These are phyloP conservation scores for Notospermus geniculatus DNA, from an alignment of 1,140 invertebrate species.

Conservation along the genomic window DNA sequence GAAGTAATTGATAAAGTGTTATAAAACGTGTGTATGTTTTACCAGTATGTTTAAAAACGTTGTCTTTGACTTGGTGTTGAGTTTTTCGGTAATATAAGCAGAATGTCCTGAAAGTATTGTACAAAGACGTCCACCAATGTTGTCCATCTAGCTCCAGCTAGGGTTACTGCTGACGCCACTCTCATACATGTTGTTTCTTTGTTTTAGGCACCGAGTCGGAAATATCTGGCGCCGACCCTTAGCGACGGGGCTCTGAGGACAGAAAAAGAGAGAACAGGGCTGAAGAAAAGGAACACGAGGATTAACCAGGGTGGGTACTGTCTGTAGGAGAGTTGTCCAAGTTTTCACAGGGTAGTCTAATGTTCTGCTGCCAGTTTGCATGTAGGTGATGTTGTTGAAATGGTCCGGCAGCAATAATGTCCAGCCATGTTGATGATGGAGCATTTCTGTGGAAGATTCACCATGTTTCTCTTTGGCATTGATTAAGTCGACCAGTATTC, in stretches of 20 bases:
- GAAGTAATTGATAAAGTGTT: too few species aligned
- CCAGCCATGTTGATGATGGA: constrained; percentile 15
- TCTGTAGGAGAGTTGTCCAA: too few species aligned
- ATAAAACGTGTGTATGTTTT: too few species aligned
- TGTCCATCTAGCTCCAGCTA: too few species aligned
- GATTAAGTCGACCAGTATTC: constrained; percentile 10
- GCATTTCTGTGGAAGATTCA: constrained; percentile 26
- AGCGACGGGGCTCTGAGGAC: constrained; percentile 77
- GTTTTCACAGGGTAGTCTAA: constrained; percentile 56
- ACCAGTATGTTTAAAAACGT: too few species aligned
- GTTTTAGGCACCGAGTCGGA: constrained; percentile 62
- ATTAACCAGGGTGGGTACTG: constrained; percentile 33
- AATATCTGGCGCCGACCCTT: constrained; percentile 82
- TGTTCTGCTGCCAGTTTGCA: too few species aligned
- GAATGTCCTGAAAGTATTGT: too few species aligned
- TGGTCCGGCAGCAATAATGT: background rate
- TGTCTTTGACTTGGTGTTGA: too few species aligned
- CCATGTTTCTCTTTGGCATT: background rate
- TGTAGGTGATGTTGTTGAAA: constrained; percentile 8
- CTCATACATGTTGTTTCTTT: constrained; percentile 7
- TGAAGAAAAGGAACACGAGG: constrained; percentile 67
- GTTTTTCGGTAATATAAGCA: too few species aligned
- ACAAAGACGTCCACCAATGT: too few species aligned
- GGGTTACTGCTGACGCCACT: too few species aligned
- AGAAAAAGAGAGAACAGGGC: constrained; percentile 66